Evolutionary conservation across 2,113 vertebrate species (phyloP).

Genomic region (Delphinus delphis): DNA sequence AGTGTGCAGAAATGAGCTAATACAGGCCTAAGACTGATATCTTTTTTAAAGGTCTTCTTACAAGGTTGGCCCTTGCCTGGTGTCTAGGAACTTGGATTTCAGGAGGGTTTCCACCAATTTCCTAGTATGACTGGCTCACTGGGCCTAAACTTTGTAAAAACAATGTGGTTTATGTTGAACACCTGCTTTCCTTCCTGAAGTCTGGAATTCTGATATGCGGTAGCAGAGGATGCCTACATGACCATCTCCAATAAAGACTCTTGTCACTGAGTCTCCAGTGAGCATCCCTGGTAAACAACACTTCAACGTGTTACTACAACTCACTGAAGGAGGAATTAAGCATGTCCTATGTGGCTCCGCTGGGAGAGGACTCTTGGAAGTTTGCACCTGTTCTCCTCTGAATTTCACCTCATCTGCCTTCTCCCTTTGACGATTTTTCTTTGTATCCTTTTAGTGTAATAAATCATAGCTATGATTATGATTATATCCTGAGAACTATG

Average conservation of each 20-base stretch:
- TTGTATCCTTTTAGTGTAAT: background rate
- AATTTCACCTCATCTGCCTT: background rate
- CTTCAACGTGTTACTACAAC: background rate
- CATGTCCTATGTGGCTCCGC: background rate
- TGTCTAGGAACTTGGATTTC: slow-evolving; percentile 35
- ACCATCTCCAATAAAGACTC: slow-evolving; percentile 9
- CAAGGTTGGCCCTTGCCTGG: background rate
- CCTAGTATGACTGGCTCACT: background rate
- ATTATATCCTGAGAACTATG: background rate
- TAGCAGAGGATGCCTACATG: background rate
- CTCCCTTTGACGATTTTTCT: slow-evolving; percentile 29
- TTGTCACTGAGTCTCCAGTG: background rate
- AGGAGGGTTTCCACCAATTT: slow-evolving; percentile 30
- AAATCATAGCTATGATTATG: background rate
- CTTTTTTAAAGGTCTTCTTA: slow-evolving; percentile 42
- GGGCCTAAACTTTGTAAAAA: background rate
- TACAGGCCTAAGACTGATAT: background rate
- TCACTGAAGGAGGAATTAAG: background rate
- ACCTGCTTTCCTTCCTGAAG: background rate
- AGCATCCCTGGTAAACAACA: background rate
- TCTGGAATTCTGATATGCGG: slow-evolving; percentile 8
- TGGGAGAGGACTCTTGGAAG: background rate
- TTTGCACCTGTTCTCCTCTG: background rate
- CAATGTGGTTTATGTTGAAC: background rate
- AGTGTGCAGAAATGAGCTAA: background rate